Conservation (phyloP, 2,888 invertebrate genomes). For the Pemphredon lugubris region DNA sequence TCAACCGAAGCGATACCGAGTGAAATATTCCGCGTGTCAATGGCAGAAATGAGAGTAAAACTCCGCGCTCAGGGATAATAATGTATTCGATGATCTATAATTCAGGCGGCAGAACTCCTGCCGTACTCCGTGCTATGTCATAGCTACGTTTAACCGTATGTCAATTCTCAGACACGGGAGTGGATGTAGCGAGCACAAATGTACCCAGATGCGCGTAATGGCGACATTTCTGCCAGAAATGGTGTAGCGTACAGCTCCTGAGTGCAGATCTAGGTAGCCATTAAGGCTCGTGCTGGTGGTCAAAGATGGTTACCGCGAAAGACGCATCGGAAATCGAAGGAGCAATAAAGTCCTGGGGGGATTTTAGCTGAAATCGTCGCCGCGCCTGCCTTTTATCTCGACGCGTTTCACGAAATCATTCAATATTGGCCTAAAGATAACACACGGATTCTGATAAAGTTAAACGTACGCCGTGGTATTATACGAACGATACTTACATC, state of each 20-base stretch:
- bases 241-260: conserved; percentile 30
- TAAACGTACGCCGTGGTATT: too few species aligned
- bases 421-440: too few species aligned
- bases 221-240: conserved; percentile 57
- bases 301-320: conserved; percentile 39
- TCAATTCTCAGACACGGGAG: conserved; percentile 52
- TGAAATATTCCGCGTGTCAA: not conserved
- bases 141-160: conserved; percentile 55
- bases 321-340: conserved; percentile 41
- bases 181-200: conserved; percentile 34
- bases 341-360: conserved; percentile 37
- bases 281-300: conserved; percentile 48
- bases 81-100: conserved; percentile 36
- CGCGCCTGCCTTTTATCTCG: too few species aligned
- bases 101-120: conserved; percentile 7
- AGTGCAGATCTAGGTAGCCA: conserved; percentile 40
- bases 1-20: conserved; percentile 6
- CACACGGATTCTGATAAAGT: too few species aligned
- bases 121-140: conserved; percentile 15
- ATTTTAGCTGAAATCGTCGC: too few species aligned
- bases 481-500: too few species aligned
- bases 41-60: conserved; percentile 12
- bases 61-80: conserved; percentile 5
- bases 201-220: conserved; percentile 60
- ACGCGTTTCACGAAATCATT: too few species aligned